Base-by-base conservation (phyloP, 1,140 invertebrate species). In the Dendroctonus valens region DNA sequence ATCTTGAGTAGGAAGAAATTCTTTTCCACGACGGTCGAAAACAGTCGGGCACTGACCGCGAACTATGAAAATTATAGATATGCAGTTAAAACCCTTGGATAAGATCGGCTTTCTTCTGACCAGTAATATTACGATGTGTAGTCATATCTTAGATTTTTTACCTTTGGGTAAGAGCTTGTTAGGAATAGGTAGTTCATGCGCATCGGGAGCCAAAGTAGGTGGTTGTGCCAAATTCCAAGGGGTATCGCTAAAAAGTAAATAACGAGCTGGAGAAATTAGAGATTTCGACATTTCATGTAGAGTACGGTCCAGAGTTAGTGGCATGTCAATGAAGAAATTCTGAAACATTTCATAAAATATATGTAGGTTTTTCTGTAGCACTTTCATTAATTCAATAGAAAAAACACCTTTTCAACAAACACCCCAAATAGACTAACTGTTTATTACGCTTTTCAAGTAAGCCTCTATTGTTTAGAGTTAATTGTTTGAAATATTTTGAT, bases 101-200 rank as follows among this genome's bases (percentile, higher is more conserved):
- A n/a, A n/a, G n/a, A n/a, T n/a, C n/a, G n/a, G n/a, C n/a, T n/a
- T n/a, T 8, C 49, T 49, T 41, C n/a, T 11, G 6, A 49, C 41
- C 0, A 65, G 4, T 26, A 26, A 26, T 26, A 2, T 26, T 26
- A 26, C 26, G 3, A 26, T 26, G 26, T 26, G 1, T 26, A n/a
- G n/a, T 26, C 26, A 26, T 26, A 26, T 26, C 26, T 4, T 7
- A 49, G 3, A 0, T 41, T 61, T 52, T 60, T 59, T 65, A 74
- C 74, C 69, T 74, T 72, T 73, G 41, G 60, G 50, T 38, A 76
- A 68, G 42, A 78, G 54, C 65, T 77, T 76, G 69, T 75, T 72
- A 8, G 77, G 77, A 51, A 73, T 59, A 9, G 77, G 77, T 50
- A 78, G 57, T 58, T 77, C 75, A 5, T 59, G 67, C 7, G 77